phyloP scores from a whole-genome alignment of 2,113 vertebrate species.

The Corythaixoides concolor region DNA sequence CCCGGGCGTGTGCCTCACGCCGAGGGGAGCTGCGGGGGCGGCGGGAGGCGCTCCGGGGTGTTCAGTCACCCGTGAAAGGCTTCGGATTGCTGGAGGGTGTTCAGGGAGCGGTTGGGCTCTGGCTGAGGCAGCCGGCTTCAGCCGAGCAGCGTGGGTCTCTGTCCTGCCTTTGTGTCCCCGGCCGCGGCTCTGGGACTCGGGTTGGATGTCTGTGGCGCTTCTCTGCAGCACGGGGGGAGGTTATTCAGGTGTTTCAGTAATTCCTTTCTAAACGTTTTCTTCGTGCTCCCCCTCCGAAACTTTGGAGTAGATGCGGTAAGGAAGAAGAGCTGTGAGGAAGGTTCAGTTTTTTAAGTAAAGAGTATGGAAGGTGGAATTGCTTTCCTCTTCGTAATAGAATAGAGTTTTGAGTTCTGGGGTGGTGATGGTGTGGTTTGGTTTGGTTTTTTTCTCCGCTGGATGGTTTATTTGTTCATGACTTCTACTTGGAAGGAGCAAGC shows the following conservation, averaged over 20 bases:
- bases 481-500: not conserved
- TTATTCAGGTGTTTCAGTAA: not conserved
- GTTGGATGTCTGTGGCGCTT: rapidly evolving
- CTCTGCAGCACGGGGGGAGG: too few species aligned
- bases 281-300: not conserved
- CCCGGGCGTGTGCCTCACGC: too few species aligned
- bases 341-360: not conserved
- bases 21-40: not conserved
- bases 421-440: not conserved
- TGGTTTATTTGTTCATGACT: not conserved
- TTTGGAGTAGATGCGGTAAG: not conserved
- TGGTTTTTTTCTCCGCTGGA: not conserved
- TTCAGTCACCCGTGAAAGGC: not conserved
- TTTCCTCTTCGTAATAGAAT: not conserved
- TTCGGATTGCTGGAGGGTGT: not conserved
- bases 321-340: not conserved
- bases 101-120: not conserved
- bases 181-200: too few species aligned
- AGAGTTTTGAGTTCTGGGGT: rapidly evolving
- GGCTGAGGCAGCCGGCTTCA: not conserved
- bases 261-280: not conserved
- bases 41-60: not conserved
- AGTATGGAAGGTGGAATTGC: not conserved
- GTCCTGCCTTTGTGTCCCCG: not conserved
- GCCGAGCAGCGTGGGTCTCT: not conserved